A percentile compares a stretch with the other conserved stretches of the same genome.
phyloP scores from a whole-genome alignment of 2,888 invertebrate species.

The Zaprionus obscuricornis region DNA sequence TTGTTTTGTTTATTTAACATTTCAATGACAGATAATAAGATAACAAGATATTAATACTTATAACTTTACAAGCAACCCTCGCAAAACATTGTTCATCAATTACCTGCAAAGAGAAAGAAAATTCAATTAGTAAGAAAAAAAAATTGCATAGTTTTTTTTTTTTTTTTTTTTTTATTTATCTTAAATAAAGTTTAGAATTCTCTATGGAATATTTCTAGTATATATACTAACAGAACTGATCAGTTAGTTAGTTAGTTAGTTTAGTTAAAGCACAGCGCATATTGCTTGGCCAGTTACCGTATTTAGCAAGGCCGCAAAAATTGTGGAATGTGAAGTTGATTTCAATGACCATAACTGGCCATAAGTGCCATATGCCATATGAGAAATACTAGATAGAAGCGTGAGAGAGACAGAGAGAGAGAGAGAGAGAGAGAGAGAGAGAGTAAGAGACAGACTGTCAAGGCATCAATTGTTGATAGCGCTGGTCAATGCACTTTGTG shows the following conservation, averaged over 20 bases:
- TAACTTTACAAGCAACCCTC: slow-evolving; percentile 8
- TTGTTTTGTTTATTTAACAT: too few relatives aligned
- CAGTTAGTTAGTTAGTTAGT: too few relatives aligned
- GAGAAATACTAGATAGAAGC: slow-evolving; percentile 11
- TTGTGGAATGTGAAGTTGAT: slow-evolving; percentile 56
- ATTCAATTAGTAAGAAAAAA: slow-evolving; percentile 42
- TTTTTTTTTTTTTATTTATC: too few relatives aligned
- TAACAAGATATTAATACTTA: too few relatives aligned
- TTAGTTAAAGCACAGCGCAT: too few relatives aligned
- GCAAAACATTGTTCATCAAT: slow-evolving; percentile 3
- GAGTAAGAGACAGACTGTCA: not conserved
- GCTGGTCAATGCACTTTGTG: slow-evolving; percentile 68
- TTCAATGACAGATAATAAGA: too few relatives aligned
- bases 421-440: slow-evolving; percentile 28
- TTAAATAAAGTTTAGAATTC: slow-evolving; percentile 32
- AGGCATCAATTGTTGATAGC: slow-evolving; percentile 66
- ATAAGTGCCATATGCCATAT: slow-evolving; percentile 48
- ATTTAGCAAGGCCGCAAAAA: slow-evolving; percentile 66
- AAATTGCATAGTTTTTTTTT: too few relatives aligned
- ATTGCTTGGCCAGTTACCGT: slow-evolving; percentile 23
- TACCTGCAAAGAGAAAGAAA: slow-evolving; percentile 43
- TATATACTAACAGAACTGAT: too few relatives aligned
- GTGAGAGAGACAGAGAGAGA: not conserved
- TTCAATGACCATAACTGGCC: slow-evolving; percentile 36
- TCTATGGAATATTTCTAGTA: too few relatives aligned